Evolutionary conservation across 1,140 invertebrate genomes (phyloP).

Genomic region (Orchesella cincta): DNA sequence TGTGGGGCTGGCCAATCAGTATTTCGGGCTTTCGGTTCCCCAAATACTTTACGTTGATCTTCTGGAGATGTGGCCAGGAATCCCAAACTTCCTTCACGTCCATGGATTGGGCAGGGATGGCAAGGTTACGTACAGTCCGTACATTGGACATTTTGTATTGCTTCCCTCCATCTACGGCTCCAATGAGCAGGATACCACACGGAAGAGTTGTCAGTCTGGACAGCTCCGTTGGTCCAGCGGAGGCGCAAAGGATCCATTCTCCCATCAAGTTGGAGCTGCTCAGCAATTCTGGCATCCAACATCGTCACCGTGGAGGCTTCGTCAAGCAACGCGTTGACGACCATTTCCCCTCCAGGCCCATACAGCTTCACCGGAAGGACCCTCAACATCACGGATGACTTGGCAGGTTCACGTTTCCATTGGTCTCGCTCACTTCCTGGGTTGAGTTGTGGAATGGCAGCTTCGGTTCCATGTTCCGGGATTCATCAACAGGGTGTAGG

Average conservation of each 20-base stretch:
- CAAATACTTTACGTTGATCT: neutral
- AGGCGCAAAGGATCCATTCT: neutral
- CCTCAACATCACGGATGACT: neutral
- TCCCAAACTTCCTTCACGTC: neutral
- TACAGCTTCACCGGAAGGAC: neutral
- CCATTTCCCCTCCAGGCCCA: neutral
- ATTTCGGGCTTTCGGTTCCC: neutral
- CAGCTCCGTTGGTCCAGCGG: neutral
- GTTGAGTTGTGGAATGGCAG: too few relatives aligned
- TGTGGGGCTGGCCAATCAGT: constrained; percentile 6
- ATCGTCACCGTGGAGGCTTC: neutral
- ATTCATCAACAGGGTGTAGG: too few relatives aligned
- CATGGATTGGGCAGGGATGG: constrained; percentile 16
- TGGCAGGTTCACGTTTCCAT: neutral
- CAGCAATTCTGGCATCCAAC: neutral
- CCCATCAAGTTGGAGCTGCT: neutral
- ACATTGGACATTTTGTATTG: neutral
- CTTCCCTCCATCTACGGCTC: neutral
- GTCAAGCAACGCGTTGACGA: neutral
- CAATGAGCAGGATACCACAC: neutral
- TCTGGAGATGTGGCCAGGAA: neutral
- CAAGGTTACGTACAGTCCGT: neutral
- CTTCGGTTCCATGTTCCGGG: too few relatives aligned
- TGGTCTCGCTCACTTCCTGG: neutral
- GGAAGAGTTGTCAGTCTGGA: neutral